These are phyloP conservation scores for Leptestheria dahalacensis DNA, from an alignment of 1,140 invertebrate genomes.

Conservation along the genomic window DNA sequence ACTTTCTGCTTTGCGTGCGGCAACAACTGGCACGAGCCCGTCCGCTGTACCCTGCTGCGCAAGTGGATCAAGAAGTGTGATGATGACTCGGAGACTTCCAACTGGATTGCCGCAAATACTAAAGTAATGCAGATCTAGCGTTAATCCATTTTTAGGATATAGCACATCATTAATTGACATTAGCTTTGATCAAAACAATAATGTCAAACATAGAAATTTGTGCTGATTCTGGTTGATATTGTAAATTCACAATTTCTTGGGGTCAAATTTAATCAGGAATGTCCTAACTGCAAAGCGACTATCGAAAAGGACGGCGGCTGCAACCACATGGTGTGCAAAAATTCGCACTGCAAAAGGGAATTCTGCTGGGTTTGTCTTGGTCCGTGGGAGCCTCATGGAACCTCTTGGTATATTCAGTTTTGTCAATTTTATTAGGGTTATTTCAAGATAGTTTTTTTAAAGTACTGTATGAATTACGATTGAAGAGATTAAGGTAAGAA, in stretches of 20 bases:
- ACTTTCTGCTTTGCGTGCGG: constrained; percentile 93
- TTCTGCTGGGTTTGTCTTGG: constrained; percentile 99
- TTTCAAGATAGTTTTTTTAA: background rate
- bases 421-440: constrained; percentile 4
- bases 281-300: constrained; percentile 94
- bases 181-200: too few relatives aligned
- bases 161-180: too few relatives aligned
- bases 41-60: constrained; percentile 79
- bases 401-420: constrained; percentile 56
- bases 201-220: too few relatives aligned
- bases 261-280: constrained; percentile 58
- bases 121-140: constrained; percentile 39
- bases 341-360: constrained; percentile 92
- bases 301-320: constrained; percentile 98
- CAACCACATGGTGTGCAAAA: constrained; percentile 99
- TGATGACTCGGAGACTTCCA: constrained; percentile 97
- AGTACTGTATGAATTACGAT: background rate
- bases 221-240: too few relatives aligned
- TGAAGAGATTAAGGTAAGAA: background rate
- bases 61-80: constrained; percentile 99
- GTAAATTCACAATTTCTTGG: too few relatives aligned
- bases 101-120: constrained; percentile 98
- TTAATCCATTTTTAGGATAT: background rate
- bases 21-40: constrained; percentile 98
- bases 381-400: constrained; percentile 96